Evolutionary conservation across 2,888 invertebrate genomes (phyloP).

Genomic region (Dryobotodes eremita): DNA sequence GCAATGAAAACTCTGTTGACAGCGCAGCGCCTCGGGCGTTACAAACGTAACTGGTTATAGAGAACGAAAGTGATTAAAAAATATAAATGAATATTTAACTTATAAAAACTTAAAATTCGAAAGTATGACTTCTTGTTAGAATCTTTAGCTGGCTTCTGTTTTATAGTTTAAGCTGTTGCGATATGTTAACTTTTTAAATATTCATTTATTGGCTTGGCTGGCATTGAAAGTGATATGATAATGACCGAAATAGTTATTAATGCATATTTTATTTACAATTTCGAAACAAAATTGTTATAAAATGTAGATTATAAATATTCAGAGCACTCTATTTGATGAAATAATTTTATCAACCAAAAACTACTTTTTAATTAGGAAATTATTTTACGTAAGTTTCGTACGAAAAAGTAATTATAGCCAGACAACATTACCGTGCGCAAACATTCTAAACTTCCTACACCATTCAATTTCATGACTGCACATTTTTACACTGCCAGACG

Average conservation of each 20-base stretch:
- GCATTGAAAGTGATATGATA: slow-evolving; percentile 69
- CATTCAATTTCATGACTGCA: slow-evolving; percentile 56
- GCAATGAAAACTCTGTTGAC: slow-evolving; percentile 64
- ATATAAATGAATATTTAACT: slow-evolving; percentile 36
- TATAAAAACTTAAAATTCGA: slow-evolving; percentile 41
- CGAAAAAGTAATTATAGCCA: slow-evolving; percentile 46
- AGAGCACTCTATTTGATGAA: slow-evolving; percentile 25
- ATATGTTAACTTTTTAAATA: slow-evolving; percentile 54
- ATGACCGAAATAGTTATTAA: slow-evolving; percentile 59
- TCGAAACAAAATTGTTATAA: slow-evolving; percentile 44
- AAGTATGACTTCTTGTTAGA: slow-evolving; percentile 42
- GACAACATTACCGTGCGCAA: slow-evolving; percentile 15
- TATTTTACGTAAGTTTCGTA: slow-evolving; percentile 40
- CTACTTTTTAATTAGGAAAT: slow-evolving; percentile 38
- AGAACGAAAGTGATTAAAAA: slow-evolving; percentile 78
- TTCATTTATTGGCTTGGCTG: slow-evolving; percentile 48
- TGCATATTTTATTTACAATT: slow-evolving; percentile 51
- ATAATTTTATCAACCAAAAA: slow-evolving; percentile 17
- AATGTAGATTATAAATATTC: slow-evolving; percentile 55
- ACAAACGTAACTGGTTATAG: slow-evolving; percentile 64
- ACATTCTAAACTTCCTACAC: slow-evolving; percentile 40
- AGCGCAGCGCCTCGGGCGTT: slow-evolving; percentile 30
- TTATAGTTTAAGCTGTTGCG: slow-evolving; percentile 28
- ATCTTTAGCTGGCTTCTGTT: slow-evolving; percentile 25
- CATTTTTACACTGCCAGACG: slow-evolving; percentile 33